These are phyloP conservation scores for Macropus fuliginosus DNA, from an alignment of 2,797 vertebrate genomes.

Conservation along the genomic window DNA sequence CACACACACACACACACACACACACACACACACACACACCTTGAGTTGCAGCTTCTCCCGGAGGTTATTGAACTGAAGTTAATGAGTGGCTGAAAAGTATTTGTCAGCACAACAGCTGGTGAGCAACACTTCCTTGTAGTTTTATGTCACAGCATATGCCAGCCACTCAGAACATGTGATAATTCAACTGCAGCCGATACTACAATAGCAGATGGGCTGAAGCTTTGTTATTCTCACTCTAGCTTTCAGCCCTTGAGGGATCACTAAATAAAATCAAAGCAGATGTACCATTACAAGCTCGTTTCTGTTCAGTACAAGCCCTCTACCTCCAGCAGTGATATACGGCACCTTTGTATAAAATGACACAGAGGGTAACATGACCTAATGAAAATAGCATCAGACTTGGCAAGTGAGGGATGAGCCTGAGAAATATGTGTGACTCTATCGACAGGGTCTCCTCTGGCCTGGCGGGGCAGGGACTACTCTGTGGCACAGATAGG, in stretches of 20 bases:
- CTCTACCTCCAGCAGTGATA: conserved; percentile 85
- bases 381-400: conserved; percentile 84
- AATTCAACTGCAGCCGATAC: conserved; percentile 94
- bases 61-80: conserved; percentile 92
- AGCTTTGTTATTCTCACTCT: conserved; percentile 97
- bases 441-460: conserved; percentile 80
- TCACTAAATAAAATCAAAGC: conserved; percentile 98
- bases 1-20: conserved; percentile 76
- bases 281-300: conserved; percentile 95
- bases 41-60: conserved; percentile 83
- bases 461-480: not conserved
- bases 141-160: conserved; percentile 99
- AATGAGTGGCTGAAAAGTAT: conserved; percentile 96
- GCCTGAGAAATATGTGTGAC: conserved; percentile 73
- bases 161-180: conserved; percentile 94
- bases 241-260: conserved; percentile 92
- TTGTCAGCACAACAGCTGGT: conserved; percentile 98
- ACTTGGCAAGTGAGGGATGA: conserved; percentile 82
- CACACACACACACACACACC: conserved; percentile 78
- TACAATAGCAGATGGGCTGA: conserved; percentile 95
- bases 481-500: not conserved
- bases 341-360: conserved; percentile 86
- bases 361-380: conserved; percentile 83
- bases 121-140: conserved; percentile 96
- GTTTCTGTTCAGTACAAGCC: conserved; percentile 94